Evolutionary conservation across 2,888 invertebrate species (phyloP).

Genomic region (Hypena proboscidalis): DNA sequence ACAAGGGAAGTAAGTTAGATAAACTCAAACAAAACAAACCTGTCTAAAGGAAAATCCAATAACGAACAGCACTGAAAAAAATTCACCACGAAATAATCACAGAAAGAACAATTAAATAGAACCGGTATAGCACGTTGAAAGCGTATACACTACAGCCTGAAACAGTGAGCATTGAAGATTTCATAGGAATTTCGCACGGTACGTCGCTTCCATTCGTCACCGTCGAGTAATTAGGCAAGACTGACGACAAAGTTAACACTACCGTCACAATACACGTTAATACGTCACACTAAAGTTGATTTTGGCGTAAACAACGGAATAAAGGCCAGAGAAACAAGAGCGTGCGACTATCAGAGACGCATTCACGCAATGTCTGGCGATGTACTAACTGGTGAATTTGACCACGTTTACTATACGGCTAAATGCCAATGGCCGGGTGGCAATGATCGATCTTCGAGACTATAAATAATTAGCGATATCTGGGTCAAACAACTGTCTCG

Average conservation of each 20-base stretch:
- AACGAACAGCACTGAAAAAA: constrained; percentile 21
- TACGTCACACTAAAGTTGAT: constrained; percentile 9
- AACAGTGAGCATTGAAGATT: constrained; percentile 62
- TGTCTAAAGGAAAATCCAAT: constrained; percentile 26
- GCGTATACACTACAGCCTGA: constrained; percentile 53
- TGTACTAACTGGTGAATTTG: constrained; percentile 58
- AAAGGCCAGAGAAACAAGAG: constrained; percentile 44
- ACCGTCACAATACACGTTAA: constrained; percentile 38
- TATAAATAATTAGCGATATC: constrained; percentile 47
- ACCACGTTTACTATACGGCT: constrained; percentile 52
- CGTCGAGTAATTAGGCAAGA: constrained; percentile 68
- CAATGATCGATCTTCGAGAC: constrained; percentile 55
- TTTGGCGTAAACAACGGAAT: neutral
- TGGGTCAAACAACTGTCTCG: no score
- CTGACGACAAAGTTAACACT: constrained; percentile 39
- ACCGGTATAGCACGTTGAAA: constrained; percentile 47
- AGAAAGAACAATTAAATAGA: constrained; percentile 31
- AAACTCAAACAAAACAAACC: constrained; percentile 22
- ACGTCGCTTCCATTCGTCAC: constrained; percentile 72
- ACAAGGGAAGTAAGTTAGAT: neutral
- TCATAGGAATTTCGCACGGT: constrained; percentile 76
- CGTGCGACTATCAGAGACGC: constrained; percentile 62
- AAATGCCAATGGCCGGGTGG: constrained; percentile 67
- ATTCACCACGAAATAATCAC: constrained; percentile 29
- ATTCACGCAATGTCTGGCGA: constrained; percentile 70